Evolutionary conservation across 2,888 invertebrate species (phyloP).

Genomic region (Parnassius apollo): DNA sequence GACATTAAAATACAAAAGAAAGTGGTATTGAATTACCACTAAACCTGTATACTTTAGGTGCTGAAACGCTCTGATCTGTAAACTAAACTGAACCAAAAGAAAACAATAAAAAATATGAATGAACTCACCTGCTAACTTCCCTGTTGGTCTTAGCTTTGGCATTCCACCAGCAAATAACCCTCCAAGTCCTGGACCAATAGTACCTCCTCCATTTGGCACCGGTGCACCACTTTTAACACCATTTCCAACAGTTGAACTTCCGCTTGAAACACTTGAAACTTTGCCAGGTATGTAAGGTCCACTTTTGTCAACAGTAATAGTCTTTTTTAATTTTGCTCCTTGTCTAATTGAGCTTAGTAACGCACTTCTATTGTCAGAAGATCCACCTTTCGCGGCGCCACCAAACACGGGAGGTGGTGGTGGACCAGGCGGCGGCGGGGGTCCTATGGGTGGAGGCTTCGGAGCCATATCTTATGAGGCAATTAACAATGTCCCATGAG

Average conservation of each 20-base stretch:
- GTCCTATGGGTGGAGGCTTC: slow-evolving; percentile 84
- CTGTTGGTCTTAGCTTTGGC: slow-evolving; percentile 89
- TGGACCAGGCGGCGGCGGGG: slow-evolving; percentile 83
- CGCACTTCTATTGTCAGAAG: slow-evolving; percentile 84
- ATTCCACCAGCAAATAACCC: slow-evolving; percentile 91
- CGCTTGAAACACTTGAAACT: slow-evolving; percentile 53
- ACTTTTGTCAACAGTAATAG: slow-evolving; percentile 95
- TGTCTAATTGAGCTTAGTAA: slow-evolving; percentile 91
- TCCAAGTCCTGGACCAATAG: slow-evolving; percentile 76
- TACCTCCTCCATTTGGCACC: slow-evolving; percentile 63
- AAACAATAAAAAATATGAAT: background rate
- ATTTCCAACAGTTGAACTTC: slow-evolving; percentile 54
- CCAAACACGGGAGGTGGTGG: slow-evolving; percentile 78
- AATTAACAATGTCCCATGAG: slow-evolving; percentile 42
- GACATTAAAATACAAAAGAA: too few species aligned
- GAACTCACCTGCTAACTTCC: slow-evolving; percentile 70
- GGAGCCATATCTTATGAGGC: slow-evolving; percentile 76
- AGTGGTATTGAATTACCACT: too few species aligned
- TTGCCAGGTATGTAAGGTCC: slow-evolving; percentile 88
- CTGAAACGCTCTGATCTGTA: too few species aligned
- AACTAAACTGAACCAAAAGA: too few species aligned
- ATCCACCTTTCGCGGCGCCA: slow-evolving; percentile 66
- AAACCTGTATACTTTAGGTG: too few species aligned
- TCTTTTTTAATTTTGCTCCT: slow-evolving; percentile 90
- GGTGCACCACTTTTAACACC: slow-evolving; percentile 56